Percentiles rank a stretch among this genome's conserved stretches.
These are phyloP conservation scores for Drosophila kurseongensis DNA, from an alignment of 1,140 invertebrate genomes.

Conservation along the genomic window DNA sequence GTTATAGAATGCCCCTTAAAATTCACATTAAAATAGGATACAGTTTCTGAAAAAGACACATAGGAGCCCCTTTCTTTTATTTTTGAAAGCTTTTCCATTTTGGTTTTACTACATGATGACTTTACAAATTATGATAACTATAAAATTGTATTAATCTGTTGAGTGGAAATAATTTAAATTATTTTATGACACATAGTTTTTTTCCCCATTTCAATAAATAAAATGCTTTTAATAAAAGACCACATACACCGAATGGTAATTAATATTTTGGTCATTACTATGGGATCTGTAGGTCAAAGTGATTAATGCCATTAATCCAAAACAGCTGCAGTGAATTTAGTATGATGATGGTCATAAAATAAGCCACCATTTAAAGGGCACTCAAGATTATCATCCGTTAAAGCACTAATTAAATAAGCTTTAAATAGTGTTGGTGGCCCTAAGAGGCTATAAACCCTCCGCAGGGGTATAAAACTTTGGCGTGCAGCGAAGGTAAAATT, in stretches of 20 bases:
- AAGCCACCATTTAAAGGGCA: background rate
- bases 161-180: too few relatives aligned
- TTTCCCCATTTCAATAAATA: too few relatives aligned
- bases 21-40: too few relatives aligned
- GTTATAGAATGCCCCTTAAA: background rate
- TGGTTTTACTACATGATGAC: too few relatives aligned
- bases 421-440: background rate
- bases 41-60: too few relatives aligned
- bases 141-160: too few relatives aligned
- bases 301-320: background rate
- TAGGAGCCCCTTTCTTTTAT: too few relatives aligned
- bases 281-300: background rate
- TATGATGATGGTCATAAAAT: background rate
- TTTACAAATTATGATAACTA: too few relatives aligned
- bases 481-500: slow-evolving; percentile 8
- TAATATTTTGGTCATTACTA: background rate
- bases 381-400: background rate
- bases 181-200: too few relatives aligned
- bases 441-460: background rate
- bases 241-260: background rate
- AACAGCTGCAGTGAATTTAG: background rate
- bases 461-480: slow-evolving; percentile 5
- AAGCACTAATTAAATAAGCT: slow-evolving; percentile 8
- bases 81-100: too few relatives aligned
- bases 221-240: too few relatives aligned